A percentile compares a stretch with the other conserved stretches of the same genome.
Evolutionary conservation across 2,113 vertebrate species (phyloP).

Genomic region (Pygoscelis adeliae): DNA sequence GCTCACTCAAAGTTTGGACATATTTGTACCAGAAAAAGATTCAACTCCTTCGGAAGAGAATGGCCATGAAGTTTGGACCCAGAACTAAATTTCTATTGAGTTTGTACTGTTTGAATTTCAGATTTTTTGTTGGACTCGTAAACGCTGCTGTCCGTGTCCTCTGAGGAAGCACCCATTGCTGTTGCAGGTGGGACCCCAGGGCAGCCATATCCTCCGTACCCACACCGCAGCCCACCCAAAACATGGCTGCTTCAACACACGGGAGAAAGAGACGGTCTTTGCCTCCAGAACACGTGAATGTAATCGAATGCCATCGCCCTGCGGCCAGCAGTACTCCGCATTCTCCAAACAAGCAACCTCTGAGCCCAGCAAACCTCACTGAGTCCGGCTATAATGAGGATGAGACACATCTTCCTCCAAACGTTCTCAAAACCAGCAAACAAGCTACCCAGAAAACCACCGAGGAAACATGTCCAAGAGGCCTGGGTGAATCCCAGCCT

Average conservation of each 20-base stretch:
- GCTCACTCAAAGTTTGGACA: not conserved
- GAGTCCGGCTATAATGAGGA: accelerated
- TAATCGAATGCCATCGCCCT: not conserved
- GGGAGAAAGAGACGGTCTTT: not conserved
- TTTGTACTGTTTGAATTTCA: not conserved
- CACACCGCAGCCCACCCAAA: not conserved
- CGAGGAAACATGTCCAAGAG: not conserved
- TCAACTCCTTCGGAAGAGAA: not conserved
- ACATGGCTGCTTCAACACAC: accelerated
- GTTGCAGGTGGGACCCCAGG: not conserved
- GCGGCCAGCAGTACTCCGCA: not conserved
- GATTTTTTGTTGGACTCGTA: not conserved
- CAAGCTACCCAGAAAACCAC: not conserved
- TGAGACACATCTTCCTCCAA: not conserved
- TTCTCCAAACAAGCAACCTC: not conserved
- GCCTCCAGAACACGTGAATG: not conserved
- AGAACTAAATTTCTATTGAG: not conserved
- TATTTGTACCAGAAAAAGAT: not conserved
- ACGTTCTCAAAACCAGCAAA: not conserved
- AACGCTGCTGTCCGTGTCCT: not conserved
- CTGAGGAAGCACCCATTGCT: not conserved
- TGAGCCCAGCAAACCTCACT: not conserved
- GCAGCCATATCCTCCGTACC: not conserved
- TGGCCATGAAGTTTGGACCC: not conserved
- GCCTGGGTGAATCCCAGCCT: not conserved